Conservation (phyloP, 2,888 invertebrate species). For the Anorthoa munda region DNA sequence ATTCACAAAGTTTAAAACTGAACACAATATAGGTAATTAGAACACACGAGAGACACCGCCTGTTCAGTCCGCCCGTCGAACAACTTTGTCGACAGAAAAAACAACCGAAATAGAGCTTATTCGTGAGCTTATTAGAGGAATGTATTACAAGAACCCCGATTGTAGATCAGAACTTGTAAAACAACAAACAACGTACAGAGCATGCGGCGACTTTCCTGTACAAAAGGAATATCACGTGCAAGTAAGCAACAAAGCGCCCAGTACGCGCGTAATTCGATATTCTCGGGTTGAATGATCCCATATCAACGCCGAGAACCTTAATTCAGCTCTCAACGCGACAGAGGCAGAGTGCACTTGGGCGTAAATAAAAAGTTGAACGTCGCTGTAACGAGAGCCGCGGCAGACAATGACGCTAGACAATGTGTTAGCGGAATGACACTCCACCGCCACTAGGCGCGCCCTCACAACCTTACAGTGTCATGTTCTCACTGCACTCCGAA, state of each 20-base stretch:
- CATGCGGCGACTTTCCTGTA: conserved; percentile 54
- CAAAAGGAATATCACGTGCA: conserved; percentile 89
- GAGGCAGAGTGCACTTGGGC: conserved; percentile 89
- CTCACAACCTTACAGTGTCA: conserved; percentile 75
- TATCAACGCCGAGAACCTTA: conserved; percentile 89
- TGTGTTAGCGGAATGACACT: conserved; percentile 88
- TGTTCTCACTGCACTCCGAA: conserved; percentile 71
- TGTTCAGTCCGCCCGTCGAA: conserved; percentile 37
- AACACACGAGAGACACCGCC: conserved; percentile 58
- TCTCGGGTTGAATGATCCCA: conserved; percentile 90
- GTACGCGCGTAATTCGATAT: conserved; percentile 89
- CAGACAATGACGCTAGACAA: conserved; percentile 89
- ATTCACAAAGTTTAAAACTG: conserved; percentile 69
- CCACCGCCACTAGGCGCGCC: conserved; percentile 82
- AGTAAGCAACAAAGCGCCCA: conserved; percentile 88
- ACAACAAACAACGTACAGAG: conserved; percentile 56
- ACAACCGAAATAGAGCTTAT: conserved; percentile 31
- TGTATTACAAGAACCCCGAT: conserved; percentile 61
- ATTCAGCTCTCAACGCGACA: conserved; percentile 88
- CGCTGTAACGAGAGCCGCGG: conserved; percentile 85
- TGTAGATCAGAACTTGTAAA: conserved; percentile 63
- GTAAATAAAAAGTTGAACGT: conserved; percentile 90
- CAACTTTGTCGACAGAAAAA: conserved; percentile 38
- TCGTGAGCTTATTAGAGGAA: conserved; percentile 52
- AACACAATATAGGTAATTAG: conserved; percentile 65